Percentiles rank a stretch among this genome's conserved stretches.
Conservation (phyloP, 2,888 invertebrate genomes). For the Rugalucina vietnamica region DNA sequence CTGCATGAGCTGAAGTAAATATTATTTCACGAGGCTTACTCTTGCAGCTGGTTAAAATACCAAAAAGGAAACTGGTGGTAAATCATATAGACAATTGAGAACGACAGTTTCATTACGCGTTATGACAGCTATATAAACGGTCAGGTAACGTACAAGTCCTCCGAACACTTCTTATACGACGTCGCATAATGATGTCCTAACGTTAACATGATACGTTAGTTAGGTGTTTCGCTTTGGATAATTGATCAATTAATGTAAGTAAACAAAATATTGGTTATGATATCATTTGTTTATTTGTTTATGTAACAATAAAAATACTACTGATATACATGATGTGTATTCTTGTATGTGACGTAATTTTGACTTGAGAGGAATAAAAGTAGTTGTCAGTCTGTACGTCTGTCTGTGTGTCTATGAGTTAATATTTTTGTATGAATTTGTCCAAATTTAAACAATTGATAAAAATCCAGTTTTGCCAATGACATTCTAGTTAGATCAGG, state of each 20-base stretch:
- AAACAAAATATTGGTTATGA: not conserved
- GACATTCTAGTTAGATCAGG: too few relatives aligned
- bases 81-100: constrained; percentile 33
- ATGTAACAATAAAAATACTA: too few relatives aligned
- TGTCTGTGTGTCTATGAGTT: not conserved
- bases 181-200: not conserved
- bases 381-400: not conserved
- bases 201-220: not conserved
- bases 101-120: constrained; percentile 29
- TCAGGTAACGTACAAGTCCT: not conserved
- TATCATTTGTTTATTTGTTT: too few relatives aligned
- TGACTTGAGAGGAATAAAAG: not conserved
- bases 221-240: not conserved
- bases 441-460: too few relatives aligned
- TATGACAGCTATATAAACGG: constrained; percentile 31
- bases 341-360: not conserved
- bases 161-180: not conserved
- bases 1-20: too few relatives aligned
- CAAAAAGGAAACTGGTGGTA: constrained; percentile 1
- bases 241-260: not conserved
- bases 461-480: too few relatives aligned
- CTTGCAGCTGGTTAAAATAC: not conserved
- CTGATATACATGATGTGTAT: not conserved
- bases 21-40: not conserved
- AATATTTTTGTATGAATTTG: too few relatives aligned